phyloP scores from a whole-genome alignment of 1,140 invertebrate species.

The Orius laevigatus region DNA sequence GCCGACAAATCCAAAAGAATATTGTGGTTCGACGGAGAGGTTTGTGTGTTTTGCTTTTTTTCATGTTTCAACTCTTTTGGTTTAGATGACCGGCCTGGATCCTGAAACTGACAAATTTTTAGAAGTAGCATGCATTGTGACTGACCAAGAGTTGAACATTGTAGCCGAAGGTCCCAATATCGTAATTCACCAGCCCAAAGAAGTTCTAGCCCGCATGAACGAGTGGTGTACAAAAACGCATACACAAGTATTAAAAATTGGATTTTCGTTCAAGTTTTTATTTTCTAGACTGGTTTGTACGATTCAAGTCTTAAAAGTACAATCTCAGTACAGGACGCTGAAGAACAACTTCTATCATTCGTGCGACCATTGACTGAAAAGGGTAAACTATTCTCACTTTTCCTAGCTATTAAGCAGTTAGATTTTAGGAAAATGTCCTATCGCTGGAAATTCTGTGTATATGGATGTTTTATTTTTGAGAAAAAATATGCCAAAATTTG shows the following conservation, averaged over 20 bases:
- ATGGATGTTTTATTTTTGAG: no score
- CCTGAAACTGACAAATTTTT: conserved; percentile 60
- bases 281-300: conserved; percentile 52
- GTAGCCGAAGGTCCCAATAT: conserved; percentile 60
- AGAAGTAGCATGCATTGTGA: conserved; percentile 78
- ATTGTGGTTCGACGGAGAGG: no score
- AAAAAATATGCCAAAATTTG: no score
- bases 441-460: no score
- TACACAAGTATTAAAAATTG: conserved; percentile 32
- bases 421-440: no score
- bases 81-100: conserved; percentile 65
- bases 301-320: conserved; percentile 49
- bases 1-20: no score
- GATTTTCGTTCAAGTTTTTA: conserved; percentile 1
- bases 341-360: conserved; percentile 55
- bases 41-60: no score
- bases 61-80: no score
- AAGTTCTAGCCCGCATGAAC: conserved; percentile 59
- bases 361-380: conserved; percentile 27
- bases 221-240: conserved; percentile 69
- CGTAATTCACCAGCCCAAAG: conserved; percentile 63
- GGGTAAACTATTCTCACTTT: no score
- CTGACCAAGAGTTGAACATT: conserved; percentile 62
- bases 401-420: no score
- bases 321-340: conserved; percentile 45